Conservation (phyloP, 2,113 vertebrate genomes). For the Malurus elegans region DNA sequence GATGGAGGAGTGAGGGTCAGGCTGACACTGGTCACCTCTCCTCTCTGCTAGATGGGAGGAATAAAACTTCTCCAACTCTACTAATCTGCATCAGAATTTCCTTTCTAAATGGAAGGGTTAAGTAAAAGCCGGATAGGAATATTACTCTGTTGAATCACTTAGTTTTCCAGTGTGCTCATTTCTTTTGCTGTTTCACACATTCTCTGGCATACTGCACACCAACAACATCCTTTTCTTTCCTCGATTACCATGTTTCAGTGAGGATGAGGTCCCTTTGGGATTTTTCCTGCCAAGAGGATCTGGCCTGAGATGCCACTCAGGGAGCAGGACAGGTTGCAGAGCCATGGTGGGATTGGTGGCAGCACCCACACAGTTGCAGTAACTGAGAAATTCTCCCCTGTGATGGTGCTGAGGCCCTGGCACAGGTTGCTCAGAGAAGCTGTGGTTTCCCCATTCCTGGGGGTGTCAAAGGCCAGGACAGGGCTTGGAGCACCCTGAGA, state of each 20-base stretch:
- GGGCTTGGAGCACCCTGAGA: no score
- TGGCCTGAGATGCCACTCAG: accelerated
- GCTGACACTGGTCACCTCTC: neutral
- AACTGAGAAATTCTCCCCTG: neutral
- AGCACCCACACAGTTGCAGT: neutral
- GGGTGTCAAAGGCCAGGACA: no score
- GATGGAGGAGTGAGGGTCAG: neutral
- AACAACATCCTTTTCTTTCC: neutral
- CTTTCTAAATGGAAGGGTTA: neutral
- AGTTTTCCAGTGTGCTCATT: neutral
- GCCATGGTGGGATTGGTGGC: neutral
- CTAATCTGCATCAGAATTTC: neutral
- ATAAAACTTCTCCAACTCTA: neutral
- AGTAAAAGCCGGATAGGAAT: neutral
- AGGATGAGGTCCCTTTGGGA: neutral
- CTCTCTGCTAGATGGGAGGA: neutral
- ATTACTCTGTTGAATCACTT: neutral
- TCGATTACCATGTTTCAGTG: accelerated
- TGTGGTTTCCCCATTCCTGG: no score
- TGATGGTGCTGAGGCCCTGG: neutral
- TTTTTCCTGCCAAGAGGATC: neutral
- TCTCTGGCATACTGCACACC: neutral
- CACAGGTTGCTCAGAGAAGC: no score
- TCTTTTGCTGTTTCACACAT: neutral
- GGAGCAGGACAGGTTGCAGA: neutral